Evolutionary conservation across 2,113 vertebrate species (phyloP).

Genomic region (Tympanuchus pallidicinctus): DNA sequence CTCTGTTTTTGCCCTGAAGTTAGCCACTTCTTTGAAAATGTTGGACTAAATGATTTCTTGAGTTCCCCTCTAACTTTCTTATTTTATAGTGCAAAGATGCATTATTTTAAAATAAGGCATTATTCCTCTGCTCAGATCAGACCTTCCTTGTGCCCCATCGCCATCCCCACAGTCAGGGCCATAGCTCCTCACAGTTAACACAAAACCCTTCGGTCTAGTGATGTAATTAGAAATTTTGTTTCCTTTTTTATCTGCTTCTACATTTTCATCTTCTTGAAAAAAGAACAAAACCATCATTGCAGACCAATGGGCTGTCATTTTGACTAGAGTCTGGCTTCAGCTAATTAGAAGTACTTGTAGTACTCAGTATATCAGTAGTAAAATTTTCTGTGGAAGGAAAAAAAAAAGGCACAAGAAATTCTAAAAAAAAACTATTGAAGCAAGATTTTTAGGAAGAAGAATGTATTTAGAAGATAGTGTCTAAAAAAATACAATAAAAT

Average conservation of each 20-base stretch:
- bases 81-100: neutral
- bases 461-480: neutral
- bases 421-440: neutral
- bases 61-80: neutral
- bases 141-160: accelerated
- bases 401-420: neutral
- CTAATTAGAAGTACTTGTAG: neutral
- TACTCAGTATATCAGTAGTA: neutral
- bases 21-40: accelerated
- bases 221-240: neutral
- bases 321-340: neutral
- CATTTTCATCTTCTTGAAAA: conserved; percentile 1
- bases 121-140: neutral
- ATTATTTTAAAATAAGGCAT: neutral
- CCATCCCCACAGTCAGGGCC: neutral
- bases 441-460: accelerated
- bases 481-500: neutral
- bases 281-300: neutral
- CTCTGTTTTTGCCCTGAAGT: neutral
- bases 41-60: neutral
- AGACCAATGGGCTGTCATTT: neutral
- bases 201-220: neutral
- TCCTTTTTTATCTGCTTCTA: neutral
- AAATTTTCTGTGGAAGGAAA: neutral
- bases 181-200: accelerated